Evolutionary conservation across 2,113 vertebrate genomes (phyloP).

Genomic region (Rhynchopsitta pachyrhyncha): DNA sequence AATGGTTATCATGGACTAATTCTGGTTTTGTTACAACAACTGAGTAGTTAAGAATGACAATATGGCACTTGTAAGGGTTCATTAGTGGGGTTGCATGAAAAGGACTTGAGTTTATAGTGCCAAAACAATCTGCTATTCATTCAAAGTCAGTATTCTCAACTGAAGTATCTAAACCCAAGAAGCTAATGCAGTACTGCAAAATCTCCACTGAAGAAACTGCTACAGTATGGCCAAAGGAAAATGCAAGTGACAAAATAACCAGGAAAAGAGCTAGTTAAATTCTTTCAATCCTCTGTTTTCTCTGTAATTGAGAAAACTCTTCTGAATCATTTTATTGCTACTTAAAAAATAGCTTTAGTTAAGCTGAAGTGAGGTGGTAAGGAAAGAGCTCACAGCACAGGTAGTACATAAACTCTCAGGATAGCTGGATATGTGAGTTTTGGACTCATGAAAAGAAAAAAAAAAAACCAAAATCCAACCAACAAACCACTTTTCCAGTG

Average conservation of each 20-base stretch:
- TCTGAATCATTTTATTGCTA: neutral
- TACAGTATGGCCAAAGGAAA: neutral
- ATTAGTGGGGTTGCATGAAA: neutral
- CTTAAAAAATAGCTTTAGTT: neutral
- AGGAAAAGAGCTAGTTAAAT: neutral
- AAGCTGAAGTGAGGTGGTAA: neutral
- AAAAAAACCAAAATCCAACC: neutral
- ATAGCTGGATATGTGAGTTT: neutral
- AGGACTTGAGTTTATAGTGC: neutral
- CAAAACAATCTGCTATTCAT: neutral
- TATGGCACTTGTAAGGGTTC: neutral
- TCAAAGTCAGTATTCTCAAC: neutral
- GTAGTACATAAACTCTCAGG: neutral
- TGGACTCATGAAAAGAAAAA: neutral
- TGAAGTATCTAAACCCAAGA: neutral
- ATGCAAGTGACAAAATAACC: neutral
- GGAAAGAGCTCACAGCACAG: neutral
- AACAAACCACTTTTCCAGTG: neutral
- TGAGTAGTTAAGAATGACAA: neutral
- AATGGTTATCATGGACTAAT: neutral
- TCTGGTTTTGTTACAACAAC: neutral
- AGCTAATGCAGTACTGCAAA: neutral
- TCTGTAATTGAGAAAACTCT: neutral
- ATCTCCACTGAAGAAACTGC: neutral
- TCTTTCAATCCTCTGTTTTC: neutral